phyloP scores from a whole-genome alignment of 1,140 invertebrate genomes.

The Rhagoletis pomonella region DNA sequence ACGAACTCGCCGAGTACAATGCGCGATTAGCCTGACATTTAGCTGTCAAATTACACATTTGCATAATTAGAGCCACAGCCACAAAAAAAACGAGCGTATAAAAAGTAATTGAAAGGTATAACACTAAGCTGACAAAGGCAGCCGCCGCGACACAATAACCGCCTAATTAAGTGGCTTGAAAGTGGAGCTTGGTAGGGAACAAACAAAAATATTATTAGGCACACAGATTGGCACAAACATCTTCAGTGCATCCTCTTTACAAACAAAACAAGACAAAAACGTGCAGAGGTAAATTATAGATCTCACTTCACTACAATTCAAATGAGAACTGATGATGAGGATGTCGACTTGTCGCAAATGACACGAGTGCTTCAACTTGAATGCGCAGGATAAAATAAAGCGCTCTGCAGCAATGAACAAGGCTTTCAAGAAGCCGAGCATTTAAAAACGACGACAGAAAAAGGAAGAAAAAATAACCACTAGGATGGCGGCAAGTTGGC shows the following conservation, averaged over 20 bases:
- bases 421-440: neutral
- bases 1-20: no score
- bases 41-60: slow-evolving; percentile 41
- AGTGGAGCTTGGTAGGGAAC: neutral
- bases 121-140: slow-evolving; percentile 36
- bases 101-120: neutral
- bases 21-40: slow-evolving; percentile 26
- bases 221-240: no score
- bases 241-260: no score
- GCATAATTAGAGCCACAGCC: slow-evolving; percentile 23
- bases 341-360: slow-evolving; percentile 32
- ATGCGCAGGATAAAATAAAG: slow-evolving; percentile 28
- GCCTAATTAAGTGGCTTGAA: slow-evolving; percentile 36
- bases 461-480: neutral
- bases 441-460: neutral
- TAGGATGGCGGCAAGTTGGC: slow-evolving; percentile 10
- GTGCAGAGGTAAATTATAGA: neutral
- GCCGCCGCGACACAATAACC: slow-evolving; percentile 11
- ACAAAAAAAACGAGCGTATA: neutral
- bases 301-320: slow-evolving; percentile 36
- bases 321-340: neutral
- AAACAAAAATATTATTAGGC: neutral
- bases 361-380: slow-evolving; percentile 52
- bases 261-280: neutral
- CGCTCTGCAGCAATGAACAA: neutral